Evolutionary conservation across 2,797 vertebrate genomes (phyloP), one percentile per base, ranked within the genome.

Genomic region (Sebastes trivittatus): DNA sequence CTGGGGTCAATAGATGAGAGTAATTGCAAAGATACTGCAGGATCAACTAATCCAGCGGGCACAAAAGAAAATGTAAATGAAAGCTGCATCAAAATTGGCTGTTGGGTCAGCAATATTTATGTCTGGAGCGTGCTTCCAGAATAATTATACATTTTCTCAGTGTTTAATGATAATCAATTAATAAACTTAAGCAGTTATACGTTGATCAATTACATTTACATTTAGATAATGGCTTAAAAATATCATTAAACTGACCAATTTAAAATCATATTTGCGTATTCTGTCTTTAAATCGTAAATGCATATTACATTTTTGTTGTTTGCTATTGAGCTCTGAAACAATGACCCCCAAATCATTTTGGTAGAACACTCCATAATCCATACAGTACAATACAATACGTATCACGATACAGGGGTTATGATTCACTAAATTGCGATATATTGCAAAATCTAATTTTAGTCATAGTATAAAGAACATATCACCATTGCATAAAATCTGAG

Each of bases 31-130:
- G 61, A 78, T 36, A 59, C 23, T 42, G 77, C 46, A 64, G 60
- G 42, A 66, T 75, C 23, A 65, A 66, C 66, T 75, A 18, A 86
- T 73, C 72, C 52, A 59, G 25, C 14, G 6, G 52, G 59, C 54
- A 84, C 61, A 74, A 87, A 77, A 29, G 68, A 74, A 73, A 56
- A 73, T 77, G 78, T 49, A 72, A 87, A 82, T 85, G 46, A 74
- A 80, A 74, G 66, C 54, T 49, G 55, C 27, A 67, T 77, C 38
- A 63, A 7, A 66, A 66, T 54, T 55, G 63, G 20, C 11, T 68
- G 23, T 69, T 70, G 38, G 69, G 66, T 74, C 71, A 71, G 34
- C n/a, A 1, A 61, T 54, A 38, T 32, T 7, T 52, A 11, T 38
- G 59, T 69, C 16, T 29, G n/a, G 4, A 64, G 16, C 9, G 32